Conservation (phyloP, 2,797 vertebrate genomes). For the Tadarida brasiliensis region DNA sequence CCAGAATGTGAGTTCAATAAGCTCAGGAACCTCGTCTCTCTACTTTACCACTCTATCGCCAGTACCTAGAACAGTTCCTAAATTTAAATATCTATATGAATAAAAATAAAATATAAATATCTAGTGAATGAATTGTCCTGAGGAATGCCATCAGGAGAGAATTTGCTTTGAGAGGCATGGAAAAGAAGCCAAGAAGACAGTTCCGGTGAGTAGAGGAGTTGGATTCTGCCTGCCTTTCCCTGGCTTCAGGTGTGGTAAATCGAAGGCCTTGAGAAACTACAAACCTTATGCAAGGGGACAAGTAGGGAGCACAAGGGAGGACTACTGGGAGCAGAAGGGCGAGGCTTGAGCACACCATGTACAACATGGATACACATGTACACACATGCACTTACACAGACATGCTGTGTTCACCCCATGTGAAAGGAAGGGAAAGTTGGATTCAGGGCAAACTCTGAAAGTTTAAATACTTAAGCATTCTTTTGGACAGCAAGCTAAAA, state of each 20-base stretch:
- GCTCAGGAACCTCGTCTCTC: neutral
- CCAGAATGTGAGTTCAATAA: neutral
- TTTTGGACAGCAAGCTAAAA: slow-evolving; percentile 50
- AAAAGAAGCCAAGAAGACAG: neutral
- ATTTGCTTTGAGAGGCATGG: neutral
- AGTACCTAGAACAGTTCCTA: neutral
- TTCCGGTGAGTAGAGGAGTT: neutral
- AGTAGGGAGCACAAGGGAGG: neutral
- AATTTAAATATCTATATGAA: neutral
- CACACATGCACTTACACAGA: neutral
- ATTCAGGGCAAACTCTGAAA: slow-evolving; percentile 32
- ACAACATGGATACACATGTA: neutral
- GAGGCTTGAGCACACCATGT: neutral
- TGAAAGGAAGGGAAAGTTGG: slow-evolving; percentile 27
- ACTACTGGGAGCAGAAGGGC: neutral
- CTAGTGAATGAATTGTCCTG: neutral
- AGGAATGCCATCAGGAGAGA: slow-evolving; percentile 9
- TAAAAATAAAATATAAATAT: neutral
- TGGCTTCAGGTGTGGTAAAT: neutral
- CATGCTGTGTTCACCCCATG: neutral
- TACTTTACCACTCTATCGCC: neutral
- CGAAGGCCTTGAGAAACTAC: neutral
- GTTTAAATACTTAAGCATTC: slow-evolving; percentile 61
- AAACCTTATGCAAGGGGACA: neutral
- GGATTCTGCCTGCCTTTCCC: neutral